Evolutionary conservation across 2,888 invertebrate species (phyloP).

Genomic region (Microplitis manilae): DNA sequence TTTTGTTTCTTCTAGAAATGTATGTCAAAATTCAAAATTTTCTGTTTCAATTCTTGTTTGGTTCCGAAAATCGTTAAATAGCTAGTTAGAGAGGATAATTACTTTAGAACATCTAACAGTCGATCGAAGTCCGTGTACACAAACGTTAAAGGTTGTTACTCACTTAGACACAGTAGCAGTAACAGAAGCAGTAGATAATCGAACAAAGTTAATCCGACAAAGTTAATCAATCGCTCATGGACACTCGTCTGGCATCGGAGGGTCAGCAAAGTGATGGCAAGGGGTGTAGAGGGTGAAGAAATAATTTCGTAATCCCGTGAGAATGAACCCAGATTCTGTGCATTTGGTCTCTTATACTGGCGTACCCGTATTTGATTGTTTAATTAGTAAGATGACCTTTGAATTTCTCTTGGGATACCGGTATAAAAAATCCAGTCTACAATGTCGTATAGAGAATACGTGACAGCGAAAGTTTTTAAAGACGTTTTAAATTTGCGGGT

Average conservation of each 20-base stretch:
- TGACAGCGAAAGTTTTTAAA: not conserved
- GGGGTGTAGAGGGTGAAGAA: too few species aligned
- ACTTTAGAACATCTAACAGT: too few species aligned
- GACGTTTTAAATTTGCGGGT: not conserved
- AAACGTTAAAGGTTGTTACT: too few species aligned
- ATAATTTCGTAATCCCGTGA: conserved; percentile 50
- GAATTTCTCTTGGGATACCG: conserved; percentile 55
- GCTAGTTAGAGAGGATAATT: too few species aligned
- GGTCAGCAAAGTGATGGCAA: not conserved
- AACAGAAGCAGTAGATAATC: conserved; percentile 52
- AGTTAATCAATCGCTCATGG: conserved; percentile 66
- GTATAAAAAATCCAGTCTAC: not conserved
- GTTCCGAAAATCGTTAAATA: too few species aligned
- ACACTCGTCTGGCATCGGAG: not conserved
- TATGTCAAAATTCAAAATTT: too few species aligned
- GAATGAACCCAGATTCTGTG: conserved; percentile 56
- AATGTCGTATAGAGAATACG: not conserved
- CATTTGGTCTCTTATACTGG: conserved; percentile 43
- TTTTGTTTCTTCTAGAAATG: not conserved
- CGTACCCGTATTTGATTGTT: conserved; percentile 71
- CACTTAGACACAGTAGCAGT: too few species aligned
- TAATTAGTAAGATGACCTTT: conserved; percentile 71
- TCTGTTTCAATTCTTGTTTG: too few species aligned
- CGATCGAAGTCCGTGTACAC: too few species aligned
- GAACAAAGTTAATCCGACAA: conserved; percentile 57